These are phyloP conservation scores for Arremon brunneinucha DNA, from an alignment of 2,797 vertebrate genomes.

Conservation along the genomic window DNA sequence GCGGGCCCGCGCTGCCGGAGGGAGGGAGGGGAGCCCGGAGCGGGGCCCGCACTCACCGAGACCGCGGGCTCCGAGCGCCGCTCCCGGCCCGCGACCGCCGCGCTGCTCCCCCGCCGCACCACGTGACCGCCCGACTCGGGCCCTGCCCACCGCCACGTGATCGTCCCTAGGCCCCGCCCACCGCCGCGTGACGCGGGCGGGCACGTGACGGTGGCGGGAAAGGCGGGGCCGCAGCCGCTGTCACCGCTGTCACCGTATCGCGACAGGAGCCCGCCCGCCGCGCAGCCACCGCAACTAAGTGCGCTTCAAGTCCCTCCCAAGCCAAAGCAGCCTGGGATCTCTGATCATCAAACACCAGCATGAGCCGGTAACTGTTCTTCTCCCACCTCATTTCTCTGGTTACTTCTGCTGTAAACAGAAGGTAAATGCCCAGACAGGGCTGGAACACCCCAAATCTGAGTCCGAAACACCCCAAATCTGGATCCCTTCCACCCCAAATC, in stretches of 20 bases:
- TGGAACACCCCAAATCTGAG: background rate
- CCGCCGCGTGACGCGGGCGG: rapidly evolving
- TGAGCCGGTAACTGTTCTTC: rapidly evolving
- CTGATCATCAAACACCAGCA: background rate
- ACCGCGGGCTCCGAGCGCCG: background rate
- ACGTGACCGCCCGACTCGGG: background rate
- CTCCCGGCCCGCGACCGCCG: background rate
- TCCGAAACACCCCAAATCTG: no score
- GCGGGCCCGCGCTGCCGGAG: background rate
- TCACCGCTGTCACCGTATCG: background rate
- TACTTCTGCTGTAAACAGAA: background rate
- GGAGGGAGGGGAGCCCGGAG: background rate
- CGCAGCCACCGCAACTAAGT: rapidly evolving
- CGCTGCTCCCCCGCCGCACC: background rate
- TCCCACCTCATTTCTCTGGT: background rate
- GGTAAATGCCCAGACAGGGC: no score
- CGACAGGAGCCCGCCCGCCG: background rate
- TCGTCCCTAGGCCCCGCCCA: background rate
- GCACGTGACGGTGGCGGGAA: background rate
- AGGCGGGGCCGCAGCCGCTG: background rate
- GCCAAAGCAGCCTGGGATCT: rapidly evolving
- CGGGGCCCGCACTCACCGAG: background rate
- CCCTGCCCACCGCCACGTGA: background rate
- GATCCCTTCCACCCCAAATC: no score
- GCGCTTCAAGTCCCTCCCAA: rapidly evolving